Base-by-base conservation (phyloP, 2,888 invertebrate species). In the Galeruca laticollis region DNA sequence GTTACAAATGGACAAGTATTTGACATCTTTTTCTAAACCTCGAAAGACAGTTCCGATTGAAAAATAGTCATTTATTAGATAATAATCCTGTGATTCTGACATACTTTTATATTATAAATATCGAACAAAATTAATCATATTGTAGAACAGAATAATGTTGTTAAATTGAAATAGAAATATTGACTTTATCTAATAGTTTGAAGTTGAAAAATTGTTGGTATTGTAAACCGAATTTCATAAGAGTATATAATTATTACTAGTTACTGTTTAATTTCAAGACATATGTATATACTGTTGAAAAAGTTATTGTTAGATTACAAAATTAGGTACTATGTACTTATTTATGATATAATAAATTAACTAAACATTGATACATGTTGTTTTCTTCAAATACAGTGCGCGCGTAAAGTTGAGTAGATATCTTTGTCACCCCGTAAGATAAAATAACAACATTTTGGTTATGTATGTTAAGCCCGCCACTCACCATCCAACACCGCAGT, bases 261-360 rank as follows among this genome's bases (percentile, higher is more conserved):
- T 69, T 72, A 69, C 74, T 75, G 70, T 74, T 74, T 72, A 73
- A 74, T 73, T 69, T 62, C 51, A 67, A 73, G 26, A 70, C 56
- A 74, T 67, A 71, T 77, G 75, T 77, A 77, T 74, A 80, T 80
- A 77, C 76, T 79, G 77, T 79, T 78, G 47, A 65, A 65, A 52
- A 61, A 75, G 15, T 75, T 73, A 77, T 62, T 78, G 60, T 76
- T 77, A 79, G 76, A 69, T 77, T 73, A 79, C 75, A 71, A 73
- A 76, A 2, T 68, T 78, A 78, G 78, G 80, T 80, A 80, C 80
- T 73, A 70, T 78, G 80, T 80, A 80, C 80, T 80, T 80, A 80
- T 76, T 74, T 74, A 74, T 75, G 75, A 77, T 61, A 69, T 37
- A 62, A 51, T 57, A 47, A 73, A 76, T 75, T 68, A 57, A 63